phyloP scores from a whole-genome alignment of 2,113 vertebrate genomes.

The Ageneiosus marmoratus region DNA sequence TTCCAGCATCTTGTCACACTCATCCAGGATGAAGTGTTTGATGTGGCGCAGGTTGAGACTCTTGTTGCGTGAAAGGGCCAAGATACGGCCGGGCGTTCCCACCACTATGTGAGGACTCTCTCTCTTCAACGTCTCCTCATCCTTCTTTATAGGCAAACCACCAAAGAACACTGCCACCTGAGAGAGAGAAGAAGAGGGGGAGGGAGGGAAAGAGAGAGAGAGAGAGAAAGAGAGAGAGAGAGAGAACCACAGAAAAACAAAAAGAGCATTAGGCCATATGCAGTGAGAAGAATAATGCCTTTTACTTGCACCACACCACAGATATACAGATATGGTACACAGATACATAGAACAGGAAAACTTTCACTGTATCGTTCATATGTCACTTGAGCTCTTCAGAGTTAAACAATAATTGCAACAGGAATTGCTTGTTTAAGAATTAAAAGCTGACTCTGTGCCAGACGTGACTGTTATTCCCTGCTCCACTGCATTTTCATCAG shows the following conservation, averaged over 20 bases:
- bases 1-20: slow-evolving; percentile 86
- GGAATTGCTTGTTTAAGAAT: not conserved
- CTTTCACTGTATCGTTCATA: not conserved
- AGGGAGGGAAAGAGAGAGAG: not conserved
- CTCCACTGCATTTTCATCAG: not conserved
- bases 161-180: slow-evolving; percentile 85
- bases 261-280: not conserved
- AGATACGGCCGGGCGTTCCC: slow-evolving; percentile 80
- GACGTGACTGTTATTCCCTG: not conserved
- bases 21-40: slow-evolving; percentile 86
- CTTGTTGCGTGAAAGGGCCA: slow-evolving; percentile 81
- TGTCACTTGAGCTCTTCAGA: too few species aligned
- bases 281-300: not conserved
- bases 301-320: not conserved
- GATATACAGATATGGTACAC: not conserved
- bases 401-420: too few species aligned
- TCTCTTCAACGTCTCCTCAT: slow-evolving; percentile 82
- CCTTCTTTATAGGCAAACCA: slow-evolving; percentile 82
- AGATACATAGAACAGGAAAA: not conserved
- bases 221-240: not conserved
- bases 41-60: slow-evolving; percentile 83
- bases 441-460: not conserved
- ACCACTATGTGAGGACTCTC: slow-evolving; percentile 83
- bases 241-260: not conserved
- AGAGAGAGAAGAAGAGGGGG: not conserved